Evolutionary conservation across 92 coral and sea anemone species (phyloP), one percentile per base, ranked within the genome.

Genomic region (Porites lobata): DNA sequence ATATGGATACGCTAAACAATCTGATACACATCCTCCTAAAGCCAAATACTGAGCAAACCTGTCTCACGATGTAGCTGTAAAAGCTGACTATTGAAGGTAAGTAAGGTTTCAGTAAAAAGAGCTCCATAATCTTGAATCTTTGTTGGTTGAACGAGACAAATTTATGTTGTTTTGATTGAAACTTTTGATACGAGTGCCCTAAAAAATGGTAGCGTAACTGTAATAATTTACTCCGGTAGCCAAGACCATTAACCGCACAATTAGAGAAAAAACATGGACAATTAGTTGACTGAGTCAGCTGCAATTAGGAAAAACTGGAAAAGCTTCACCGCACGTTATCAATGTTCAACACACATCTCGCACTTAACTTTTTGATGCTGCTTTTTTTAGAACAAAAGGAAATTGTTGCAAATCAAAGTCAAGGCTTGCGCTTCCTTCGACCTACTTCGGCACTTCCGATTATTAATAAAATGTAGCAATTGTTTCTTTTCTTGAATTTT

Each of bases 251-350:
- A 74, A 73, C 87, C 87, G 56, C 80, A 84, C 21, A 84, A 74
- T 84, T 63, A 84, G 81, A 71, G 78, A 57, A 12, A 51, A 5
- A 66, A 14, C 85, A 50, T 68, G 74, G 26, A 26, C 68, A 81
- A 81, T 69, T 69, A 81, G 76, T 53, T 51, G n/a, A n/a, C 69
- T 1, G n/a, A 81, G 76, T 67, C 85, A 81, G 54, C 79, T 61
- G 59, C 72, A 73, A 83, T 83, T 73, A 83, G 72, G 43, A 7
- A 50, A 9, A 67, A 61, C 71, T 32, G 21, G 11, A 83, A 71
- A 21, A 59, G 87, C 79, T 83, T 83, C 22, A 83, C 87, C 79
- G 79, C 87, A 83, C 7, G 71, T 9, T 62, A 72, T 69, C 85
- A 4, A 53, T 10, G 67, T 7, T 57, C 77, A 72, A 19, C 19